Evolutionary conservation across 2,113 vertebrate species (phyloP), one percentile per base, ranked within the genome.

Genomic region (Thunnus thynnus): DNA sequence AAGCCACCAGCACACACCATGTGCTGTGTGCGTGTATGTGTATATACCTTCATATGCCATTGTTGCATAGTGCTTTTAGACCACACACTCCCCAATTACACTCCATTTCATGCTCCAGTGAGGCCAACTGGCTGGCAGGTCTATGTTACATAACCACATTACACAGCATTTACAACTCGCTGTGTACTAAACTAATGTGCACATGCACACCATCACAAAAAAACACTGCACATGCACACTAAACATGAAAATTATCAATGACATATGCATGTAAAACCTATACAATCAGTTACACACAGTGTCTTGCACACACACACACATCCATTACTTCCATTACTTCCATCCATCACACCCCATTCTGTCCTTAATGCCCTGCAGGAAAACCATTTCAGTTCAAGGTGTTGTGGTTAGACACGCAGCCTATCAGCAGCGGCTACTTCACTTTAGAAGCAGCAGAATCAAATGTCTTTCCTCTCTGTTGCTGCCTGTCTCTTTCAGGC

Each of bases 21-120:
- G 52, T 56, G 3, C 16, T 60, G 1, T 30, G 13, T 13, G n/a
- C 44, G 41, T 54, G 65, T 56, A 66, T 61, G 32, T 78, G 22
- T 52, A 25, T 60, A 17, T 85, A 83, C 82, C 72, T 78, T 82
- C 56, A 51, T 77, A 78, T 82, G 74, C 57, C 69, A 76, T 58
- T 76, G 78, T 79, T 71, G 74, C 72, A 57, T 22, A 22, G 72
- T 72, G 77, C 90, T 85, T 72, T 88, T 76, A 90, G 81, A 88
- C 76, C 78, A 77, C 90, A 91, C 91, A 83, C 81, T 82, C 63
- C 78, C 71, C 84, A 91, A 91, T 92, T 90, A 91, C 77, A 60
- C 72, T 82, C 87, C 89, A 88, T 92, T 91, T 92, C 91, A 92
- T 57, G 85, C 85, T 86, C 80, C 80, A 76, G 61, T 79, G 81